A percentile compares a stretch with the other conserved stretches of the same genome.
Evolutionary conservation across 64 coral and sea anemone species (phyloP).

Genomic region (Astreopora myriophthalma): DNA sequence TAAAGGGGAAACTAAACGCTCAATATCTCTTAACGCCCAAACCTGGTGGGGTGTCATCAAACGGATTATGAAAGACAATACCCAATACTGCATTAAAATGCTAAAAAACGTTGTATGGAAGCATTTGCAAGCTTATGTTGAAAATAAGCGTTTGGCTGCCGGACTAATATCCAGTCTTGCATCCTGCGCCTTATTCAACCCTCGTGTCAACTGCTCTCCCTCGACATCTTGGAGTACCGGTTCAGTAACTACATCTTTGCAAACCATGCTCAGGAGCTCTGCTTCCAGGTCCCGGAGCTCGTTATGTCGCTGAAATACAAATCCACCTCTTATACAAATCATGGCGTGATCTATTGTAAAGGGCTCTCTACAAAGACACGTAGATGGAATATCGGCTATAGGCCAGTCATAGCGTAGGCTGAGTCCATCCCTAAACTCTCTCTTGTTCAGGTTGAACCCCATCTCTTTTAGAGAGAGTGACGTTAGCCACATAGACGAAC

Average conservation of each 20-base stretch:
- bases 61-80: no score
- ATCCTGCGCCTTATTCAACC: no score
- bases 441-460: constrained; percentile 15
- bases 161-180: no score
- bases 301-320: not conserved
- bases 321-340: constrained; percentile 26
- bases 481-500: not conserved
- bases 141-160: no score
- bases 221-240: not conserved
- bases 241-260: not conserved
- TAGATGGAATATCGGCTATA: constrained; percentile 44
- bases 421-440: constrained; percentile 35
- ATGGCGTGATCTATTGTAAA: not conserved
- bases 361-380: not conserved
- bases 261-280: not conserved
- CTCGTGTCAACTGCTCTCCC: not conserved
- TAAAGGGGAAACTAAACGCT: no score
- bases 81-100: no score
- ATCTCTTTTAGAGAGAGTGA: not conserved
- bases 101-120: no score
- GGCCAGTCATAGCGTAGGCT: constrained; percentile 56
- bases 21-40: no score
- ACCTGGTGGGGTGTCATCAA: no score
- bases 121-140: no score
- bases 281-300: not conserved